Conservation (phyloP, 2,888 invertebrate species). For the Agrenia bidenticulata region DNA sequence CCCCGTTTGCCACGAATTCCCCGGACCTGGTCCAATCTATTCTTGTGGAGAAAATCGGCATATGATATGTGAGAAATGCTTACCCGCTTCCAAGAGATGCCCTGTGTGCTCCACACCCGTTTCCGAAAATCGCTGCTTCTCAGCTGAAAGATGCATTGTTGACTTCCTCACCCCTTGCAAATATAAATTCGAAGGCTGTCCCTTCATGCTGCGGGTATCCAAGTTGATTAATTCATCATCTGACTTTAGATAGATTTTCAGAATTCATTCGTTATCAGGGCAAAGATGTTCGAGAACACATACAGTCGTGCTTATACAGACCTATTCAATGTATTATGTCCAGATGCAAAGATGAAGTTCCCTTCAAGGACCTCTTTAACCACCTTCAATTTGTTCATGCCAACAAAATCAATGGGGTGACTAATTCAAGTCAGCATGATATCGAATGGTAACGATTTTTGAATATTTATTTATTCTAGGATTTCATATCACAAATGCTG, state of each 20-base stretch:
- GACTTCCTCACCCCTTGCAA: constrained; percentile 32
- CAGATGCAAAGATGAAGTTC: constrained; percentile 27
- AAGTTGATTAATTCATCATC: too few relatives aligned
- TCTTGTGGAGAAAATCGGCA: constrained; percentile 33
- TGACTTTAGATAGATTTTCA: too few relatives aligned
- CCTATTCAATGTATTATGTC: constrained; percentile 37
- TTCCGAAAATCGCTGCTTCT: constrained; percentile 18
- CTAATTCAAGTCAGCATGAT: constrained; percentile 27
- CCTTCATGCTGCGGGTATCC: not conserved
- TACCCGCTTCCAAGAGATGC: constrained; percentile 20
- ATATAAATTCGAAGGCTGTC: constrained; percentile 34
- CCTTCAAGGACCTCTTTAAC: constrained; percentile 35
- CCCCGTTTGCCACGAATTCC: constrained; percentile 35
- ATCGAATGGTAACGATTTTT: constrained; percentile 28
- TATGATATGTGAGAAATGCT: constrained; percentile 36
- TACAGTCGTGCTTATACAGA: constrained; percentile 29
- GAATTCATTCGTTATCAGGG: too few relatives aligned
- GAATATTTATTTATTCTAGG: not conserved
- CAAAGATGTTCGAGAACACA: constrained; percentile 15
- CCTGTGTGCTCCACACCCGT: constrained; percentile 29
- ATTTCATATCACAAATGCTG: not conserved
- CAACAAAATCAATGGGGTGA: constrained; percentile 38
- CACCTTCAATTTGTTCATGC: constrained; percentile 32
- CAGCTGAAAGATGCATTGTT: constrained; percentile 35
- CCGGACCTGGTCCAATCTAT: constrained; percentile 27